Conservation (phyloP, 2,888 invertebrate genomes). For the Dicranocentrus wangi region DNA sequence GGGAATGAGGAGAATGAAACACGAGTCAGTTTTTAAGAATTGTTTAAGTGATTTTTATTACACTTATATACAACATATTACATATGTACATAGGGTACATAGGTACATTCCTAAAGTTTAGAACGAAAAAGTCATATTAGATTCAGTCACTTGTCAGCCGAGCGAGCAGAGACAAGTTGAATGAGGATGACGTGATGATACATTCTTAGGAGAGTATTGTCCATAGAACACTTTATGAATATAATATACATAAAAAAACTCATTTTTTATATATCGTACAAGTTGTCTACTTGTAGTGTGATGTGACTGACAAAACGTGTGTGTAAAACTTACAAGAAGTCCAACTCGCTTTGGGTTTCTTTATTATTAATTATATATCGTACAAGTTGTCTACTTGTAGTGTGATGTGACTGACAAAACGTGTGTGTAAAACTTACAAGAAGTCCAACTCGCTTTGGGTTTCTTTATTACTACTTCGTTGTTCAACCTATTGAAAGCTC, state of each 20-base stretch:
- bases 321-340: background rate
- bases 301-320: constrained; percentile 23
- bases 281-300: background rate
- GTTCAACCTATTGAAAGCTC: background rate
- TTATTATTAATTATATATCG: background rate
- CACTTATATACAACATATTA: constrained; percentile 16
- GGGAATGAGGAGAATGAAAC: constrained; percentile 55
- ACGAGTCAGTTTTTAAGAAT: constrained; percentile 59
- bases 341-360: background rate
- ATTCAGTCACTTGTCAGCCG: constrained; percentile 42
- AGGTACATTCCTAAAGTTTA: background rate
- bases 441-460: background rate
- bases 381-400: background rate
- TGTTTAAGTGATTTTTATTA: constrained; percentile 62
- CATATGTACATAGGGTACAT: background rate
- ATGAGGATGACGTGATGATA: constrained; percentile 41
- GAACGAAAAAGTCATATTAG: constrained; percentile 12
- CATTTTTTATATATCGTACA: background rate
- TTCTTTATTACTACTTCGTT: background rate
- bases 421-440: constrained; percentile 1
- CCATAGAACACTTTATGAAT: constrained; percentile 21
- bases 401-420: constrained; percentile 21
- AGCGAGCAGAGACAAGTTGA: constrained; percentile 54
- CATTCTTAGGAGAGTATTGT: constrained; percentile 28
- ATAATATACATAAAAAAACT: background rate